A percentile compares a stretch with the other conserved stretches of the same genome.
These are phyloP conservation scores for Motacilla tschutschensis DNA, from an alignment of 2,113 vertebrate genomes.

Conservation along the genomic window DNA sequence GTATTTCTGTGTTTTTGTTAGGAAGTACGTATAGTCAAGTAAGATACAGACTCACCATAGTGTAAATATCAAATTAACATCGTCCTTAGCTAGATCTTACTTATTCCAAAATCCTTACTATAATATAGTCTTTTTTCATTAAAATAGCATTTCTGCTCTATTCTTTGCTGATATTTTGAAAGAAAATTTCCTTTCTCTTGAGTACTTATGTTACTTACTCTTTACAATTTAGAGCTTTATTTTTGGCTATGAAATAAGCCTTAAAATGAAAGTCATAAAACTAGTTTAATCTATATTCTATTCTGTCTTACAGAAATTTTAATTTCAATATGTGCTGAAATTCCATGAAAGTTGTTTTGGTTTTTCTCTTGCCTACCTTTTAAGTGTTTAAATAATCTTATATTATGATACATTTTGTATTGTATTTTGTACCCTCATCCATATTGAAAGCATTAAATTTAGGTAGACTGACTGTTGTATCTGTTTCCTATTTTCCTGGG, in stretches of 20 bases:
- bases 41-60: not conserved
- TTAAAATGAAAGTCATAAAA: not conserved
- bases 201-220: not conserved
- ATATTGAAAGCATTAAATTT: not conserved
- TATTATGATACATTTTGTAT: accelerated
- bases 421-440: not conserved
- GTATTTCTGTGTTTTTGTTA: not conserved
- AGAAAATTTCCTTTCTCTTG: not conserved
- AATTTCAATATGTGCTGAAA: not conserved
- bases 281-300: not conserved
- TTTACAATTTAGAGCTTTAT: not conserved
- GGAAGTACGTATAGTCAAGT: not conserved
- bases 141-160: not conserved
- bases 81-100: not conserved
- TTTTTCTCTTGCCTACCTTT: not conserved
- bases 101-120: not conserved
- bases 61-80: not conserved
- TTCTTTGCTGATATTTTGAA: not conserved
- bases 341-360: not conserved
- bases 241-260: not conserved
- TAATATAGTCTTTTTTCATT: not conserved
- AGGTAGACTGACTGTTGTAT: not conserved
- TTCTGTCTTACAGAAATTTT: not conserved
- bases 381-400: not conserved
- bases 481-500: not conserved